Base-by-base conservation (phyloP, 2,797 vertebrate genomes). In the Taenioides sp. region DNA sequence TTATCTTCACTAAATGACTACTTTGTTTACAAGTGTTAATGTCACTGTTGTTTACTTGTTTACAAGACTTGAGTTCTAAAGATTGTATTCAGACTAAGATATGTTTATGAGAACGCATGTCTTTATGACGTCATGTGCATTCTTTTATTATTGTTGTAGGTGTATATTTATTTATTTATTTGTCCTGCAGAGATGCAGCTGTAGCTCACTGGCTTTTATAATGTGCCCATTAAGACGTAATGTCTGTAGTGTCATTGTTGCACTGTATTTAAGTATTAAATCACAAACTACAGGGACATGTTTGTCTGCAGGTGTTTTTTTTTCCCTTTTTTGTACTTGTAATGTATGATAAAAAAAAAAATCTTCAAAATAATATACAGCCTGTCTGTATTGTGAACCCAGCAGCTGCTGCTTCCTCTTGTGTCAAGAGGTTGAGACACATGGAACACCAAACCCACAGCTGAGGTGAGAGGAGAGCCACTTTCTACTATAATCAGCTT, bases 261-360 rank as follows among this genome's bases (percentile, higher is more conserved):
- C 88, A 93, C 90, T 93, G 87, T 85, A 89, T 89, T 93, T 82
- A 88, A 90, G 84, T 84, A 91, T 90, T 92, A 91, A 92, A 91
- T 81, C 82, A 84, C 76, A 76, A 31, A 73, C 69, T 75, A 34
- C 64, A 54, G 75, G 34, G 20, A 67, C 65, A 4, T 27, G 16
- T 34, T 16, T 2, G 10, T 22, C 49, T 50, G 50, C 57, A 54
- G 54, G 4, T 34, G 31, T 40, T 71, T 52, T n/a, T 20, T 43
- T 11, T 60, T 31, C 17, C 17, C n/a, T 47, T 25, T 22, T 4
- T 63, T n/a, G 55, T 22, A 10, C 22, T 27, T 28, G 25, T 59
- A 58, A 27, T n/a, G 25, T 6, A 59, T 25, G 25, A 59, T 58
- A 27, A 58, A 25, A 57, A 17, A 37, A 7, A 10, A 37, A 10